Conservation (phyloP, 2,888 invertebrate genomes). For the Coremacera marginata region DNA sequence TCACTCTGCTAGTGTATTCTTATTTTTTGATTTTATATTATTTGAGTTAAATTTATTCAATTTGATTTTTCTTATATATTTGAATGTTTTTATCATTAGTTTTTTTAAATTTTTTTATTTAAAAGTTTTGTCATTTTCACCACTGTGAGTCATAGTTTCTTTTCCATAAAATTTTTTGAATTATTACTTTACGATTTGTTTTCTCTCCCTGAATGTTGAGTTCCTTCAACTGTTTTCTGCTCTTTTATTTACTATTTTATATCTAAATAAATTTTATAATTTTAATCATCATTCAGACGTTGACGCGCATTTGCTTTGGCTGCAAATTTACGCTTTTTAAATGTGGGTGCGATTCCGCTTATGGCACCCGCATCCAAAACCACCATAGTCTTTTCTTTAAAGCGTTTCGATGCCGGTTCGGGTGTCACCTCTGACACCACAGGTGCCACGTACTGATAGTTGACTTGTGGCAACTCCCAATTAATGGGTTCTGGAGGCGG, state of each 20-base stretch:
- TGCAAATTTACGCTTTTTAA: conserved; percentile 67
- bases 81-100: too few relatives aligned
- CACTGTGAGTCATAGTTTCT: too few relatives aligned
- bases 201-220: not conserved
- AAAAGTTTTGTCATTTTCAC: too few relatives aligned
- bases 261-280: not conserved
- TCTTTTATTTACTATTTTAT: not conserved
- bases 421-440: conserved; percentile 54
- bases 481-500: conserved; percentile 71
- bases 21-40: too few relatives aligned
- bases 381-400: conserved; percentile 66
- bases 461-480: conserved; percentile 77
- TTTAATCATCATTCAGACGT: conserved; percentile 59
- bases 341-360: conserved; percentile 54
- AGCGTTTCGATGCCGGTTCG: conserved; percentile 66
- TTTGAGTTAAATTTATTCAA: too few relatives aligned
- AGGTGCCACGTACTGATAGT: conserved; percentile 56
- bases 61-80: too few relatives aligned
- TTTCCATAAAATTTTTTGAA: too few relatives aligned
- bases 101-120: too few relatives aligned
- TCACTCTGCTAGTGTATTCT: too few relatives aligned
- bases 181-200: too few relatives aligned
- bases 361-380: conserved; percentile 53
- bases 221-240: not conserved
- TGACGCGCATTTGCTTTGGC: conserved; percentile 64